Evolutionary conservation across 2,888 invertebrate species (phyloP), one percentile per base, ranked within the genome.

Genomic region (Dryadula phaetusa): DNA sequence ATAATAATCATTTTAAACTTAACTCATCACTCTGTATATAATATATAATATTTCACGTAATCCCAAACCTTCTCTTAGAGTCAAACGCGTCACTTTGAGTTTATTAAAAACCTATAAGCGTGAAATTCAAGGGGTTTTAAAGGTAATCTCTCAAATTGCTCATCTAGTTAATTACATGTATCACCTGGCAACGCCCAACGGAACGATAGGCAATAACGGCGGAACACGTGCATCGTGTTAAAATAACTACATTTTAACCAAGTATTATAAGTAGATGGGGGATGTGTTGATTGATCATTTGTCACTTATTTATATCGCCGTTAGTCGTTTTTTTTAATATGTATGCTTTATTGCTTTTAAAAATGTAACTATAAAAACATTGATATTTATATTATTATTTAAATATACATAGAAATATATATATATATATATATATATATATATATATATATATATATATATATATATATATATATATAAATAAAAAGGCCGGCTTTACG

Each of bases 141-240:
- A 86, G 80, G 80, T 88, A 86, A 88, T 88, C 84, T 79, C 75
- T 63, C 76, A 87, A 87, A 88, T 89, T 90, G 89, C 88, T 89
- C 89, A 88, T 87, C 85, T 87, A 75, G 88, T 87, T 86, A 86
- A 78, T 64, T 76, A 74, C 78, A 80, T 78, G 82, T 82, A 85
- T 74, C 73, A 72, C 87, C 83, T 83, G 73, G 89, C 82, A 85
- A 90, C 90, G 77, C 86, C 86, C 79, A 62, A 84, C 72, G 87
- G 44, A 52, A 62, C 14, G 58, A 49, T 28, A 42, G 46, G 34
- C 42, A 53, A 64, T 54, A 64, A 49, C 40, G 49, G 10, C 16
- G 40, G 14, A 58, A 42, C 64, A 58, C 56, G 56, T 58, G 56
- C 25, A 0, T 1, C 20, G 40, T 60, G 60, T 49, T 42, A 22